These are phyloP conservation scores for Ailurus styani DNA, from an alignment of 2,113 vertebrate genomes.

Conservation along the genomic window DNA sequence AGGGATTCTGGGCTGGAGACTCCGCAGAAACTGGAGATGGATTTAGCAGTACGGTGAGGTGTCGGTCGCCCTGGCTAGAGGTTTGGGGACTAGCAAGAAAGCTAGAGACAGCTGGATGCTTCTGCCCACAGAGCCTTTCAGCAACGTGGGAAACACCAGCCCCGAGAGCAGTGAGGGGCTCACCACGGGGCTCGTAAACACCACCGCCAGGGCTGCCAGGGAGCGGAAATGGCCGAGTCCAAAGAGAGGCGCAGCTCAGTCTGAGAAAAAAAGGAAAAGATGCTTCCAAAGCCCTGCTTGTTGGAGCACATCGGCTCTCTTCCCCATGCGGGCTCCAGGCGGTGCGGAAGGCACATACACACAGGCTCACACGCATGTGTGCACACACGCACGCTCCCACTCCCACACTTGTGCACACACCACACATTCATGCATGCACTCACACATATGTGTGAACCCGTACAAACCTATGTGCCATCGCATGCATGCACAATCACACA, in stretches of 20 bases:
- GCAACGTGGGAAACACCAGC: background rate
- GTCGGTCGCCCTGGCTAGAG: background rate
- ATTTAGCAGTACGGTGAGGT: background rate
- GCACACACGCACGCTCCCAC: background rate
- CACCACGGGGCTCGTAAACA: background rate
- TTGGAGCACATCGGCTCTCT: background rate
- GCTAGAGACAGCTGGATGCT: background rate
- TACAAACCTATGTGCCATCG: background rate
- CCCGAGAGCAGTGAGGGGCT: background rate
- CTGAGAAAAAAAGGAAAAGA: background rate
- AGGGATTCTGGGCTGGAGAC: background rate
- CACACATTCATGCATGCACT: background rate
- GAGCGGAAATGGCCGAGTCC: rapidly evolving
- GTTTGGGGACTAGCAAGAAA: background rate
- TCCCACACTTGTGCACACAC: background rate
- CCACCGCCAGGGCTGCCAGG: rapidly evolving
- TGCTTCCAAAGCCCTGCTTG: background rate
- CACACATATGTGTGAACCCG: too few species aligned
- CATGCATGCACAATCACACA: rapidly evolving
- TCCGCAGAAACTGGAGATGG: background rate
- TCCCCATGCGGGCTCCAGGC: background rate
- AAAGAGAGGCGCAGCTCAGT: background rate
- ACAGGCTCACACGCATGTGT: background rate
- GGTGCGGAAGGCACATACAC: background rate
- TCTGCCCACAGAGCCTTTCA: background rate